Evolutionary conservation across 2,888 invertebrate genomes (phyloP).

Genomic region (Microctonus hyperodae): DNA sequence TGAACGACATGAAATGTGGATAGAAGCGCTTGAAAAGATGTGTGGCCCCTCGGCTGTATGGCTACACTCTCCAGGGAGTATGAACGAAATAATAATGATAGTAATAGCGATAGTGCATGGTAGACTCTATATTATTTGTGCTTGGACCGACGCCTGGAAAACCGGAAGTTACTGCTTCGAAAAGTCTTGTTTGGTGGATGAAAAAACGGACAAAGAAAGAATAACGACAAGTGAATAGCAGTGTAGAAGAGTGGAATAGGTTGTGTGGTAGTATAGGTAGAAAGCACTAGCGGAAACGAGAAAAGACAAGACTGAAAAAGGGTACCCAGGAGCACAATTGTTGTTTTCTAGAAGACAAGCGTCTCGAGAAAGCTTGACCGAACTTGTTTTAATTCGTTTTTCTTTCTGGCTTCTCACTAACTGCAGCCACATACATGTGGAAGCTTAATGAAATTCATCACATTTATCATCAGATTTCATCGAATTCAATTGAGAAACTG

Average conservation of each 20-base stretch:
- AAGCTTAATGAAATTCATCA: conserved; percentile 44
- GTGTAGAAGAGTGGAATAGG: conserved; percentile 10
- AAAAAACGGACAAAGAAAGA: conserved; percentile 15
- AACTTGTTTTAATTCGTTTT: conserved; percentile 52
- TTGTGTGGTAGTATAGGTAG: conserved; percentile 8
- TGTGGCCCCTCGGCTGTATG: neutral
- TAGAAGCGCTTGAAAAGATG: conserved; percentile 1
- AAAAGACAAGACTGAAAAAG: conserved; percentile 34
- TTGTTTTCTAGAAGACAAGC: conserved; percentile 43
- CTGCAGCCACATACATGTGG: conserved; percentile 43
- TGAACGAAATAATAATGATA: neutral
- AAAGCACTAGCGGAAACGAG: conserved; percentile 20
- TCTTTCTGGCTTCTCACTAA: conserved; percentile 35
- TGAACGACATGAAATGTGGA: conserved; percentile 1
- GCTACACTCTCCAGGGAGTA: neutral
- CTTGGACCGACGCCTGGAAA: conserved; percentile 6
- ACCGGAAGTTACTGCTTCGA: conserved; percentile 33
- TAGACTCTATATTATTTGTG: conserved; percentile 11
- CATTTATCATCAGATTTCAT: conserved; percentile 25
- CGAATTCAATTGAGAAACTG: conserved; percentile 11
- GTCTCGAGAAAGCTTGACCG: conserved; percentile 39
- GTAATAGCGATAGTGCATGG: neutral
- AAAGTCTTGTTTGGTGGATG: conserved; percentile 24
- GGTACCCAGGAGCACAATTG: conserved; percentile 42
- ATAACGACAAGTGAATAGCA: conserved; percentile 10